phyloP scores from a whole-genome alignment of 2,888 invertebrate genomes.

The Campopleginae sp. region DNA sequence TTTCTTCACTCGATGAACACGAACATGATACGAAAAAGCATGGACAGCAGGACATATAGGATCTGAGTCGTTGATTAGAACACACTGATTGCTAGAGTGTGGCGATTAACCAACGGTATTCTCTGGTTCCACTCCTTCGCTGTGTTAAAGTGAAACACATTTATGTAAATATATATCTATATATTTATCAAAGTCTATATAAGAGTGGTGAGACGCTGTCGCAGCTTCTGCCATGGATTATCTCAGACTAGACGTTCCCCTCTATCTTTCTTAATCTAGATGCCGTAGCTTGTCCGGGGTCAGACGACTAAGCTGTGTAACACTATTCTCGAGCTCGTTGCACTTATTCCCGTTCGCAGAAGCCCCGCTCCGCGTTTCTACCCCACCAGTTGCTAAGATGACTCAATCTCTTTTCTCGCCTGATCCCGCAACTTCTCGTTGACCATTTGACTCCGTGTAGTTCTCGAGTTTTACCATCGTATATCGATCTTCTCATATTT shows the following conservation, averaged over 20 bases:
- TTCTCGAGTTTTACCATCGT: constrained; percentile 7
- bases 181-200: not conserved
- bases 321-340: constrained; percentile 57
- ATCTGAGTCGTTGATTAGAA: constrained; percentile 75
- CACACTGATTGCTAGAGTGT: constrained; percentile 73
- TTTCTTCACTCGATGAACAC: constrained; percentile 33
- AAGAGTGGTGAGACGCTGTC: constrained; percentile 46
- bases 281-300: constrained; percentile 59
- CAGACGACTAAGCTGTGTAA: constrained; percentile 56
- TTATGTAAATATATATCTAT: constrained; percentile 4
- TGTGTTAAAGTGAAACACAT: constrained; percentile 36
- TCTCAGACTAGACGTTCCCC: constrained; percentile 47
- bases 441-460: constrained; percentile 50
- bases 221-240: constrained; percentile 59
- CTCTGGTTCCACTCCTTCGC: constrained; percentile 17
- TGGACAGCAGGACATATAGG: constrained; percentile 65
- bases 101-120: constrained; percentile 74
- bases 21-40: constrained; percentile 60
- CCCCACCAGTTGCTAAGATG: constrained; percentile 44
- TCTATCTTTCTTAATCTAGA: constrained; percentile 63
- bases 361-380: not conserved
- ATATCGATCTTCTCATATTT: constrained; percentile 34
- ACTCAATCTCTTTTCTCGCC: constrained; percentile 66
- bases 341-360: constrained; percentile 54
- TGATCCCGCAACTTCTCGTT: constrained; percentile 57